Base-by-base conservation (phyloP, 1,140 invertebrate species). In the Reticulitermes speratus region DNA sequence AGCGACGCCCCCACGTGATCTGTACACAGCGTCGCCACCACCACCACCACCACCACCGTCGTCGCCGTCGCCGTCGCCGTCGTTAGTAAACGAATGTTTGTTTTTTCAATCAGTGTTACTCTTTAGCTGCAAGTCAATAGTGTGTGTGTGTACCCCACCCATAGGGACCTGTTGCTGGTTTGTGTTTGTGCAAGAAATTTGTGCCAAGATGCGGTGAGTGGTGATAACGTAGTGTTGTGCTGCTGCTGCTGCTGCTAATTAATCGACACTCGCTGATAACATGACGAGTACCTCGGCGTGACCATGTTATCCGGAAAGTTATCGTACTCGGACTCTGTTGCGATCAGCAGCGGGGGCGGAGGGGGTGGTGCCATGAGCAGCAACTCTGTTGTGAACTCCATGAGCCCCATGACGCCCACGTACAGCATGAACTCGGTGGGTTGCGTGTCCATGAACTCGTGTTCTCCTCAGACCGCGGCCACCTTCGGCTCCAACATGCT, bases 391-490 rank as follows among this genome's bases (percentile, higher is more conserved):
- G 75, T 82, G 2, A 83, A 82, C n/a, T 84, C 90, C 83, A 92
- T 92, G 91, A 92, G 90, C 87, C 90, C 84, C 86, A 92, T 91
- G 90, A 89, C 85, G 65, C 86, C 86, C 48, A 94, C 94, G 30
- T 96, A 96, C 91, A 91, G 93, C 83, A 96, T 97, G 91, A 96
- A 96, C 91, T 93, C 95, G 82, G 96, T 96, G 95, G 93, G 94
- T 87, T 95, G 95, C 91, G 92, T 94, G 44, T 90, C 92, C 21
- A 95, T 96, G 90, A 93, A 94, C 32, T 93, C 93, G 69, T 94
- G 94, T 87, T 94, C 94, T 19, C 94, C 94, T 8, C 95, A 96
- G 88, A 92, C 92, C 2, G 91, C 91, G 3, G 91, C 91, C 83
- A 92, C 91, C 85, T 94, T 94, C 88, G 93, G 92, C 88, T 92